Evolutionary conservation across 2,797 vertebrate species (phyloP), one percentile per base, ranked within the genome.

Genomic region (Notolabrus celidotus): DNA sequence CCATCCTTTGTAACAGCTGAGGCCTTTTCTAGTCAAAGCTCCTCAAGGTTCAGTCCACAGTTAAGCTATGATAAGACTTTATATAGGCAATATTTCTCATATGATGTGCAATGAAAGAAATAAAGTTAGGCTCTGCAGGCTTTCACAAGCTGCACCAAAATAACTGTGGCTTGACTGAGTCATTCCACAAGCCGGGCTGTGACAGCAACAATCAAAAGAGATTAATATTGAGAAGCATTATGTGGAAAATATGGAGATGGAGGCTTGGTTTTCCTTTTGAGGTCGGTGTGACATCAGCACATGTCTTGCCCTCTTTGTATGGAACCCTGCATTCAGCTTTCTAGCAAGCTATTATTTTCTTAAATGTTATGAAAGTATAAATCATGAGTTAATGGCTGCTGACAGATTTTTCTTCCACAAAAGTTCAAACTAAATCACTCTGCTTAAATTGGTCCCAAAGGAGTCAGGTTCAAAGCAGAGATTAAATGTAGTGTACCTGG

Each of bases 401-500:
- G 84, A 83, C 74, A 61, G 55, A 66, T 83, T 54, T 36, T 59
- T 42, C 67, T 75, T 74, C 80, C 29, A 29, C 52, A 77, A 74
- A 67, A 60, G 58, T 79, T 87, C 71, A 77, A 63, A 78, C 61
- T 51, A 82, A 88, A 86, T 84, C 71, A 66, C 68, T 80, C 80
- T 80, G 68, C 71, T 75, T 55, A 86, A 81, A 79, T 79, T 66
- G 59, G 33, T 85, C 79, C 69, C 63, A 23, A 29, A 15, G 55
- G 78, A 81, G 34, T 78, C 69, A 63, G 79, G 75, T 83, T 84
- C 74, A 88, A 89, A 89, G 77, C 73, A 83, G 80, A 82, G 67
- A 72, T 3, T 70, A 63, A 70, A 73, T 66, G 63, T 64, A 74
- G 61, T 56, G 78, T 81, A 78, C 71, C 80, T 86, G 74, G 73